Evolutionary conservation across 2,797 vertebrate genomes (phyloP), one percentile per base, ranked within the genome.

Genomic region (Gadopsis bispinosus): DNA sequence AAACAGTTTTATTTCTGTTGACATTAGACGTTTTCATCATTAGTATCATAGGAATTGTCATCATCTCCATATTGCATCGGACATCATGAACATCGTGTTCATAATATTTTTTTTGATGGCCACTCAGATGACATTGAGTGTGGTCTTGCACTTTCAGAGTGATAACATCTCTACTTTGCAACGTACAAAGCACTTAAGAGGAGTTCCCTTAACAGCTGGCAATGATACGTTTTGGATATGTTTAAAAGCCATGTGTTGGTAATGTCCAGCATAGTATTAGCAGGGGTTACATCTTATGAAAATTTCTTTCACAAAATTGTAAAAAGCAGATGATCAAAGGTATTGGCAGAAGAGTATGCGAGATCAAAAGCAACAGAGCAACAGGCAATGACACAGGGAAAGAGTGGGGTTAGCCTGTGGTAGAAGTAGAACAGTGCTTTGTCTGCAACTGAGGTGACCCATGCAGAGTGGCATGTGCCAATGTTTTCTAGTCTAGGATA

Each of bases 151-250:
- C 92, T 92, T 91, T 92, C 84, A 91, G 84, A 94, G 88, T 86
- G 79, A 84, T 82, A 91, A 94, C 87, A 87, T 93, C 92, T 96
- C 93, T 91, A 95, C 94, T 95, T 95, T 95, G 92, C 94, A 95
- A 92, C 94, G 80, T 87, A 92, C 87, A 96, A 95, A 95, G 95
- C 93, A 94, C 91, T 93, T 91, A 66, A 83, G 75, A 92, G 92
- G 90, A 89, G 88, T 87, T 93, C 83, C 88, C 94, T 95, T 94
- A 95, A 93, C 94, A 92, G 92, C 93, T 90, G 91, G 93, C 87
- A 90, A 86, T 87, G 86, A 82, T 84, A 69, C 77, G 77, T 80
- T 87, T 87, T 79, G 65, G 82, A 90, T 89, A 86, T 86, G 84
- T 91, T 86, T 89, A 80, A 90, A 91, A 93, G 91, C 89, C 85